These are phyloP conservation scores for Netelia virgata DNA, from an alignment of 2,888 invertebrate genomes.

Conservation along the genomic window DNA sequence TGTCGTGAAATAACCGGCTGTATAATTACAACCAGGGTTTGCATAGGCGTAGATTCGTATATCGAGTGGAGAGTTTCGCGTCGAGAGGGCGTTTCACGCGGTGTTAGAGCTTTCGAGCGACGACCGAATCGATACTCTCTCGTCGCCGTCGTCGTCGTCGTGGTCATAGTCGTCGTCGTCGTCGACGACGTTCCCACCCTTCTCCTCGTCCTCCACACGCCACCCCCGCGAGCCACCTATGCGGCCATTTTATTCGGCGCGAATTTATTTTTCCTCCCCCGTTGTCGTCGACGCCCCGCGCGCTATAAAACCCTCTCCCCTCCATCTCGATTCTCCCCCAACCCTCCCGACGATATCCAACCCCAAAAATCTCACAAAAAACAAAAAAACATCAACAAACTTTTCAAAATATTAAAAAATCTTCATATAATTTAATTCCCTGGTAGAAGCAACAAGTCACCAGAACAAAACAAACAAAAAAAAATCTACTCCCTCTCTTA, in stretches of 20 bases:
- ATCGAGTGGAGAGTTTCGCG: slow-evolving; percentile 29
- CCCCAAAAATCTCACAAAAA: neutral
- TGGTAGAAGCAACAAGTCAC: neutral
- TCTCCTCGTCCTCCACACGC: slow-evolving; percentile 47
- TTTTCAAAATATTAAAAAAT: neutral
- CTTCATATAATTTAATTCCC: neutral
- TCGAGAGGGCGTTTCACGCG: slow-evolving; percentile 46
- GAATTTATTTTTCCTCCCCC: slow-evolving; percentile 74
- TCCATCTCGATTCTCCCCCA: slow-evolving; percentile 10
- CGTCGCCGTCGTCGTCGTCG: neutral
- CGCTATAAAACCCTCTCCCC: neutral
- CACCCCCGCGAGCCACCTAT: slow-evolving; percentile 42
- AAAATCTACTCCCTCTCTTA: neutral
- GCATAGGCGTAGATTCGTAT: neutral
- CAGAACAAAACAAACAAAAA: neutral
- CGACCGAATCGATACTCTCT: slow-evolving; percentile 80
- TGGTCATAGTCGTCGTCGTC: slow-evolving; percentile 72
- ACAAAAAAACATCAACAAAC: neutral
- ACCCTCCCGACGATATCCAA: neutral
- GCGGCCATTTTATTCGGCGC: slow-evolving; percentile 81
- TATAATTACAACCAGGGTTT: no score
- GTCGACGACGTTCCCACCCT: slow-evolving; percentile 45
- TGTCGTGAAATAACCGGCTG: no score
- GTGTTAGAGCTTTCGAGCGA: slow-evolving; percentile 59
- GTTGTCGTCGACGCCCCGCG: slow-evolving; percentile 46